phyloP scores from a whole-genome alignment of 2,113 vertebrate species.

The Siphamia tubifer region DNA sequence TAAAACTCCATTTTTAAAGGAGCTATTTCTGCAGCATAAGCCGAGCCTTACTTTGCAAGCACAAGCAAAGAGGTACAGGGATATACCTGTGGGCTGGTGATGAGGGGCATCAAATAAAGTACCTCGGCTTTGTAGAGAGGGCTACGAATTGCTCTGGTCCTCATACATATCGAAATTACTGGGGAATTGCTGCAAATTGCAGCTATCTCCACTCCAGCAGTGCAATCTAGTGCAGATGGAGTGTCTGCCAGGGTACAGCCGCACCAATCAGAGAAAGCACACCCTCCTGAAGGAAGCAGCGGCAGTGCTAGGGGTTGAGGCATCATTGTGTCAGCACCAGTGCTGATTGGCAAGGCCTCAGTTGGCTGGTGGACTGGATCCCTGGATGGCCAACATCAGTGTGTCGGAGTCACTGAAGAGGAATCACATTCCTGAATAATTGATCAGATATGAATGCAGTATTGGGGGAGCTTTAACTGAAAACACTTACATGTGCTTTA shows the following conservation, averaged over 20 bases:
- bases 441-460: conserved; percentile 69
- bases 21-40: background rate
- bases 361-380: conserved; percentile 40
- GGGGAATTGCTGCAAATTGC: conserved; percentile 72
- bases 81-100: conserved; percentile 39
- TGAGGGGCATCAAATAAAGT: conserved; percentile 60
- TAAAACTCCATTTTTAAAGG: conserved; percentile 22
- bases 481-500: conserved; percentile 71
- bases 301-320: conserved; percentile 21
- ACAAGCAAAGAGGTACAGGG: conserved; percentile 6
- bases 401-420: conserved; percentile 51
- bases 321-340: conserved; percentile 37
- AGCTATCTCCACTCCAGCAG: conserved; percentile 60
- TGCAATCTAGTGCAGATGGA: conserved; percentile 67
- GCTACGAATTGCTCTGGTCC: conserved; percentile 47
- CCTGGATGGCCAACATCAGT: conserved; percentile 40
- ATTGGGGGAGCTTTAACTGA: conserved; percentile 72
- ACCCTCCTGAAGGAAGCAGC: conserved; percentile 44
- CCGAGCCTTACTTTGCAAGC: background rate
- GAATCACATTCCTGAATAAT: conserved; percentile 71
- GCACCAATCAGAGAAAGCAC: conserved; percentile 48
- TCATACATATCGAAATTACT: conserved; percentile 71
- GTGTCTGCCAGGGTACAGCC: conserved; percentile 43
- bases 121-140: conserved; percentile 42
- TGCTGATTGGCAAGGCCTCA: conserved; percentile 55